Evolutionary conservation across 2,797 vertebrate species (phyloP).

Genomic region (Macroramphosus scolopax): DNA sequence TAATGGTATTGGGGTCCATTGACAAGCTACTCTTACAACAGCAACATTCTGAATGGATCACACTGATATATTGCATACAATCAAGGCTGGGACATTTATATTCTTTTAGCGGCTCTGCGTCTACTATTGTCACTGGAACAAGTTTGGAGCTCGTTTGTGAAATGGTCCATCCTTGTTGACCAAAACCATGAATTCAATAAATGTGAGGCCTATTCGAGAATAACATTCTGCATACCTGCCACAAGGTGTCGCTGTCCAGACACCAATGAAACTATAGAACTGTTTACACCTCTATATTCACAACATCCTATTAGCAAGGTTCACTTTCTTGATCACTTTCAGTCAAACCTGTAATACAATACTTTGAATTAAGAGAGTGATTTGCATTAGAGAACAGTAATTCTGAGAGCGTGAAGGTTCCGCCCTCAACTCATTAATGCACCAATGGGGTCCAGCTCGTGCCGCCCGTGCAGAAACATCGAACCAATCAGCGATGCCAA

Average conservation of each 20-base stretch:
- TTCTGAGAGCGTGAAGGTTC: background rate
- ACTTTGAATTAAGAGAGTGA: no score
- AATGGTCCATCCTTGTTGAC: no score
- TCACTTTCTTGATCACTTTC: no score
- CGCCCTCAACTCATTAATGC: background rate
- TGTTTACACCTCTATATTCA: background rate
- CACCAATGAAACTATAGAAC: background rate
- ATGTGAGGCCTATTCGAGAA: no score
- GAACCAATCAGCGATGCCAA: conserved; percentile 46
- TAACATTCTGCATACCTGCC: no score
- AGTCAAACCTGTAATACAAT: background rate
- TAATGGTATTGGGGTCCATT: conserved; percentile 9
- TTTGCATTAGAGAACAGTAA: no score
- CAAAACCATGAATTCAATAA: no score
- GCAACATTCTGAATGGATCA: conserved; percentile 30
- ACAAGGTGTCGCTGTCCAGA: conserved; percentile 51
- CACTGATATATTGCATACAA: conserved; percentile 31
- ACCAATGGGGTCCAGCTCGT: conserved; percentile 16
- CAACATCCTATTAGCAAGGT: background rate
- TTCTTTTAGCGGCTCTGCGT: no score
- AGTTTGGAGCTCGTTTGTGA: no score
- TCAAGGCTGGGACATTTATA: background rate
- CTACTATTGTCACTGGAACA: no score
- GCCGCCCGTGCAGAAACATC: conserved; percentile 3
- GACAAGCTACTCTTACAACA: conserved; percentile 13